Conservation (phyloP, 2,888 invertebrate species). For the Pseudoips prasinana region DNA sequence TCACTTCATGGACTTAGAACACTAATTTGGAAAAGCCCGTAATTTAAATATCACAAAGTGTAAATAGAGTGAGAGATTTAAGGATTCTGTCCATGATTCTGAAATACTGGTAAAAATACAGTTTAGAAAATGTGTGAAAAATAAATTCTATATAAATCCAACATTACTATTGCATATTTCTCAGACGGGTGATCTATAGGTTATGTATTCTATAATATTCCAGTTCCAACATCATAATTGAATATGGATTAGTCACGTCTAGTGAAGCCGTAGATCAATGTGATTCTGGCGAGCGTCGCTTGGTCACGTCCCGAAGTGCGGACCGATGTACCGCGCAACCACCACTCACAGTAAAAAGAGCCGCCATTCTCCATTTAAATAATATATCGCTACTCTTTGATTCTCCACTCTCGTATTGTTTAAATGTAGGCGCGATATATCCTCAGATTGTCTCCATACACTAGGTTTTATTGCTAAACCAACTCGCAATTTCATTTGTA, state of each 20-base stretch:
- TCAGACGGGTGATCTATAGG: too few species aligned
- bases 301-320: constrained; percentile 78
- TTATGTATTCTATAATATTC: too few species aligned
- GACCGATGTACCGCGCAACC: constrained; percentile 76
- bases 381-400: constrained; percentile 72
- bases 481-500: neutral
- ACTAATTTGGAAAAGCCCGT: too few species aligned
- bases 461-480: constrained; percentile 9
- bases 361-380: constrained; percentile 70
- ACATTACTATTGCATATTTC: too few species aligned
- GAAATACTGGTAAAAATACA: too few species aligned
- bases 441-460: constrained; percentile 14
- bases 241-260: constrained; percentile 42
- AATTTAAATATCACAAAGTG: too few species aligned
- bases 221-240: too few species aligned
- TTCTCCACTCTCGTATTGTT: constrained; percentile 39
- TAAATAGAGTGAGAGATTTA: too few species aligned
- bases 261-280: constrained; percentile 39
- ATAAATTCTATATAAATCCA: too few species aligned
- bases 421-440: constrained; percentile 24
- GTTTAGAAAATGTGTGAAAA: too few species aligned
- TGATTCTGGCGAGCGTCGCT: constrained; percentile 51
- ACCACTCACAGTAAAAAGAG: constrained; percentile 73
- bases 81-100: too few species aligned
- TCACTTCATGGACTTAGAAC: too few species aligned